phyloP scores from a whole-genome alignment of 1,140 invertebrate genomes.

The Sarcophaga peregrina region DNA sequence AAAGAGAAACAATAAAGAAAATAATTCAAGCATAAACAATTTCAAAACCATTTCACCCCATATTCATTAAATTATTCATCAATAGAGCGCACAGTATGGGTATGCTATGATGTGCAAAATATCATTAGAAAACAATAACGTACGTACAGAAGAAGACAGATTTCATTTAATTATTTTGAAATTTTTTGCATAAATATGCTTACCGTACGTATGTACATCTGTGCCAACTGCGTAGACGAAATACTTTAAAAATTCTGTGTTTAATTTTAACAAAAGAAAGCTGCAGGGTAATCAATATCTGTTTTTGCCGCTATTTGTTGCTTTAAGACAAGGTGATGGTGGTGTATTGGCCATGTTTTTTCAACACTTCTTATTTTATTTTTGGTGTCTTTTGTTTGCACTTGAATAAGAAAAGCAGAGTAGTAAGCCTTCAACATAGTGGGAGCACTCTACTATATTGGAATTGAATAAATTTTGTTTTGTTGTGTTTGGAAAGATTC shows the following conservation, averaged over 20 bases:
- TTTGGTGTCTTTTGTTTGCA: background rate
- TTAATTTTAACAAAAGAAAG: conserved; percentile 13
- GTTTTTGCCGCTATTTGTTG: background rate
- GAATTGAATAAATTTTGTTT: too few relatives aligned
- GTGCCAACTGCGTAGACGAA: background rate
- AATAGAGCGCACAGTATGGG: background rate
- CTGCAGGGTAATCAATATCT: conserved; percentile 16
- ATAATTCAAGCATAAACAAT: background rate
- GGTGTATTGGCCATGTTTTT: background rate
- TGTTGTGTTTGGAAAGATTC: too few relatives aligned
- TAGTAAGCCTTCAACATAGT: too few relatives aligned
- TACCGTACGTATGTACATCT: too few relatives aligned
- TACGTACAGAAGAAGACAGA: background rate
- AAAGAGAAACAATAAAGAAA: conserved; percentile 8
- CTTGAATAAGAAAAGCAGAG: background rate
- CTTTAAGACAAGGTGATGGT: background rate
- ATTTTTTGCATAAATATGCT: background rate
- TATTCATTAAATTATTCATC: background rate
- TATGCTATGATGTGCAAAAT: background rate
- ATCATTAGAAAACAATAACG: background rate
- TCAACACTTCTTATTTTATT: background rate
- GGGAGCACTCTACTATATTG: too few relatives aligned
- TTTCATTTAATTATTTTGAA: conserved; percentile 6
- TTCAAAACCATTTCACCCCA: background rate
- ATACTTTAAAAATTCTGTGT: background rate